These are phyloP conservation scores for Caenorhabditis angaria DNA, from an alignment of 2,888 invertebrate genomes.

Conservation along the genomic window DNA sequence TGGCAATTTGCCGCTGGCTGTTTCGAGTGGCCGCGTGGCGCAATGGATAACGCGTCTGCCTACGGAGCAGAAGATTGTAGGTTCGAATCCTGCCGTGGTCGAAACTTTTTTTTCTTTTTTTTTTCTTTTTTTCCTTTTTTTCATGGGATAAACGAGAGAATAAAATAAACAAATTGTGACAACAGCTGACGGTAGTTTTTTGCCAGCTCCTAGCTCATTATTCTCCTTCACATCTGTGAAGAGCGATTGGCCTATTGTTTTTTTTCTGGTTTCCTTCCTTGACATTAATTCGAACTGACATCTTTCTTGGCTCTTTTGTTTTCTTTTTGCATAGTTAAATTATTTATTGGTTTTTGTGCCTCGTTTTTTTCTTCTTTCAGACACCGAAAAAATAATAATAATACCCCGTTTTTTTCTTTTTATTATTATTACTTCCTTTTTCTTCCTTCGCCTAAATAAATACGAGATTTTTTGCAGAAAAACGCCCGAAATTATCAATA, in stretches of 20 bases:
- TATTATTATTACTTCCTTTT: constrained; percentile 10
- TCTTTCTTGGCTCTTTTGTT: not conserved
- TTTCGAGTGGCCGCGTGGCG: constrained; percentile 54
- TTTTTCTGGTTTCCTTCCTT: not conserved
- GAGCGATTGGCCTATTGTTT: constrained; percentile 13
- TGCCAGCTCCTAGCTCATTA: no score
- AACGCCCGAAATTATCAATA: not conserved
- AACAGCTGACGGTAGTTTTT: constrained; percentile 42
- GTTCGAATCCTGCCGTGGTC: constrained; percentile 72
- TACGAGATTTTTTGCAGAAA: constrained; percentile 6
- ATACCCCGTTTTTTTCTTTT: not conserved
- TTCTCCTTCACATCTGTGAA: not conserved
- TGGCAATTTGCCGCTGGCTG: not conserved
- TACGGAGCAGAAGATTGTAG: constrained; percentile 73
- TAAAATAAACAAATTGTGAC: constrained; percentile 26
- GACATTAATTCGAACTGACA: constrained; percentile 11
- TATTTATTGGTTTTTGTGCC: constrained; percentile 2
- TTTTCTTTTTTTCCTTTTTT: constrained; percentile 16
- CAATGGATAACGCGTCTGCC: constrained; percentile 72
- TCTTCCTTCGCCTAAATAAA: constrained; percentile 13
- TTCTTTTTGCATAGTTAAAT: constrained; percentile 3
- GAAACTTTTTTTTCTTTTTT: constrained; percentile 19
- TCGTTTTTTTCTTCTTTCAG: no score
- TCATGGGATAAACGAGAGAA: not conserved
- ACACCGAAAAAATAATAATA: not conserved